Base-by-base conservation (phyloP, 2,888 invertebrate genomes). In the Heliconius hortense region DNA sequence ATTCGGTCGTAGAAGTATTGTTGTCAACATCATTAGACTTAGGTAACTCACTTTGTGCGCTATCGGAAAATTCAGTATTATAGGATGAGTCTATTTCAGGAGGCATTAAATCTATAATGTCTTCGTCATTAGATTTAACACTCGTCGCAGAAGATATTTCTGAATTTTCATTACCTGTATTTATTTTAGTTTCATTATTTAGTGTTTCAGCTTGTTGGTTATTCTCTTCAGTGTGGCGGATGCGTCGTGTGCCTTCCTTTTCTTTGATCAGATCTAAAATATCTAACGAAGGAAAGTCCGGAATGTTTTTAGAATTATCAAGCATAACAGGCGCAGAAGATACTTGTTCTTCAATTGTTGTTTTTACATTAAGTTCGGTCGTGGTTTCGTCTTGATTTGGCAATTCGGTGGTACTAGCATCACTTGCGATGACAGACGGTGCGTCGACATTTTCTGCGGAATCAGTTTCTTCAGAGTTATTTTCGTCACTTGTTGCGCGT, bases 251-350 rank as follows among this genome's bases (percentile, higher is more conserved):
- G 0, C 72, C 60, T 71, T 79, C 77, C 63, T 70, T 76, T 39
- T 56, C 77, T 71, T 77, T 79, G 13, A 79, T 79, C 15, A 72
- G 63, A 48, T 76, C 79, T 62, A 79, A 73, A 48, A 79, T 79
- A 66, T 70, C 74, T 59, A 77, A 56, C 2, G 77, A 53, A n/a
- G 77, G 31, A 31, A 76, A 77, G 10, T 77, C 77, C 13, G 77
- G 77, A 3, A 72, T 76, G 64, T 60, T 76, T 77, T 77, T 71
- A 75, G 24, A 64, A 74, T 66, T 77, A 39, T 75, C 74, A 31
- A 72, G 67, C 63, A 71, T 60, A 24, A 60, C 64, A 59, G 78
- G 74, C 28, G 72, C 66, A 8, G 24, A 56, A 21, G 73, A 77
- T 21, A 75, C 31, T 35, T 48, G 28, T 39, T 77, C 73, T 39